These are phyloP conservation scores for Tachina grossa DNA, from an alignment of 2,888 invertebrate species.

Conservation along the genomic window DNA sequence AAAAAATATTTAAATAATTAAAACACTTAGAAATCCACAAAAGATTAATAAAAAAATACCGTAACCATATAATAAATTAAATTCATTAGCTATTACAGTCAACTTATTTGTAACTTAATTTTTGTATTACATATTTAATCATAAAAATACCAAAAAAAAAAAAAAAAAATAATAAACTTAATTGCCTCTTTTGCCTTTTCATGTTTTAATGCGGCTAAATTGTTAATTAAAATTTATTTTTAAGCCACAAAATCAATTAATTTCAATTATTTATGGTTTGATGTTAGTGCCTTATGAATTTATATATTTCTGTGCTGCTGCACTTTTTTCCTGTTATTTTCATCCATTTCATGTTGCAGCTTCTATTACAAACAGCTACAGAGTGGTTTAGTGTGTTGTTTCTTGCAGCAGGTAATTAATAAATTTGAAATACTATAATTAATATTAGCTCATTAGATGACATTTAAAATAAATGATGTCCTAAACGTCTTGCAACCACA, in stretches of 20 bases:
- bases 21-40: too few relatives aligned
- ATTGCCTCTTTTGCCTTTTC: not conserved
- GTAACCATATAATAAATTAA: too few relatives aligned
- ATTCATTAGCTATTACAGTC: too few relatives aligned
- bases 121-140: not conserved
- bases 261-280: slow-evolving; percentile 69
- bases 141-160: not conserved
- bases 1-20: too few relatives aligned
- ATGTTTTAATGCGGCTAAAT: slow-evolving; percentile 49
- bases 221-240: slow-evolving; percentile 68
- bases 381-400: slow-evolving; percentile 34
- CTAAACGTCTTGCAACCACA: slow-evolving; percentile 62
- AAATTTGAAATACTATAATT: slow-evolving; percentile 67
- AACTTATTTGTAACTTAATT: too few relatives aligned
- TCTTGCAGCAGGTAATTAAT: slow-evolving; percentile 58
- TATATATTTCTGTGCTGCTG: not conserved
- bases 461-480: slow-evolving; percentile 64
- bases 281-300: slow-evolving; percentile 29
- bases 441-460: slow-evolving; percentile 65
- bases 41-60: too few relatives aligned
- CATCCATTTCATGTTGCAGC: slow-evolving; percentile 21
- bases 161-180: too few relatives aligned
- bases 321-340: not conserved
- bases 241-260: slow-evolving; percentile 67
- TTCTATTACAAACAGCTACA: slow-evolving; percentile 39